These are phyloP conservation scores for Drosophila teissieri DNA, from an alignment of 1,140 invertebrate genomes.

Conservation along the genomic window DNA sequence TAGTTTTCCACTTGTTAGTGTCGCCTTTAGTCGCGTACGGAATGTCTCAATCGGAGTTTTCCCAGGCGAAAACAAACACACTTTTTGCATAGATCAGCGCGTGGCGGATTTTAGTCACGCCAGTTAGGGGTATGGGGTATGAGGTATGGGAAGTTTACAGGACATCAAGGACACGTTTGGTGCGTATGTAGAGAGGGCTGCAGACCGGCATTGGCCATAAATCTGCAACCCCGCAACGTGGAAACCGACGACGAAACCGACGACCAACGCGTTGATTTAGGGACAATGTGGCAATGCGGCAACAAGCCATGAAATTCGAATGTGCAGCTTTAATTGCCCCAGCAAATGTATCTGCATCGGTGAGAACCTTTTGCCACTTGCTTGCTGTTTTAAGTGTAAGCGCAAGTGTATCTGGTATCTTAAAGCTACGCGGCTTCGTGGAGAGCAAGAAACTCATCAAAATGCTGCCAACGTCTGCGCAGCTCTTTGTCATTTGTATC, in stretches of 20 bases:
- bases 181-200: slow-evolving; percentile 12
- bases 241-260: slow-evolving; percentile 13
- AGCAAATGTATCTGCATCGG: slow-evolving; percentile 14
- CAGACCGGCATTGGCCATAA: slow-evolving; percentile 56
- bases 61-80: slow-evolving; percentile 55
- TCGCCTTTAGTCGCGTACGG: neutral
- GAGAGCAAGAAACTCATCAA: slow-evolving; percentile 60
- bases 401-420: slow-evolving; percentile 18
- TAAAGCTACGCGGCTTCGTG: slow-evolving; percentile 7
- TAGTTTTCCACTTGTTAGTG: slow-evolving; percentile 67
- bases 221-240: slow-evolving; percentile 43
- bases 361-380: slow-evolving; percentile 35
- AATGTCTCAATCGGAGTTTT: slow-evolving; percentile 52
- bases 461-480: slow-evolving; percentile 55
- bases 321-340: slow-evolving; percentile 66
- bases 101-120: slow-evolving; percentile 67
- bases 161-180: neutral
- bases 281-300: slow-evolving; percentile 77
- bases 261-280: slow-evolving; percentile 63
- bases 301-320: slow-evolving; percentile 66
- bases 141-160: neutral
- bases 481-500: slow-evolving; percentile 67
- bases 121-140: neutral
- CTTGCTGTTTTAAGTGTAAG: neutral
- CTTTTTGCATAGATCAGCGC: slow-evolving; percentile 67